A percentile compares a stretch with the other conserved stretches of the same genome.
Conservation (phyloP, 1,140 invertebrate genomes). For the Gonioctena quinquepunctata region DNA sequence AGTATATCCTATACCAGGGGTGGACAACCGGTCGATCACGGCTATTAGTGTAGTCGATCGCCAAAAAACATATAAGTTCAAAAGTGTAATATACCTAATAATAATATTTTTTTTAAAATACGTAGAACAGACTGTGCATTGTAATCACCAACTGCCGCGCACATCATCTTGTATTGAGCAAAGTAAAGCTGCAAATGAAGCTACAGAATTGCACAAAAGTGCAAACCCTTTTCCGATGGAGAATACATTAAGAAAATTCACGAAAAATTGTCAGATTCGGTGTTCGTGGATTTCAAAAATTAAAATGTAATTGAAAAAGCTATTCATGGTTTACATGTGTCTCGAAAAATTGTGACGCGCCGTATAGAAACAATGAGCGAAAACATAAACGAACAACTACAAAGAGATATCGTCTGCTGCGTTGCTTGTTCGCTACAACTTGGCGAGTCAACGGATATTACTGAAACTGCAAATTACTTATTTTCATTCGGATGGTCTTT, state of each 20-base stretch:
- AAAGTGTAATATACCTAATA: too few relatives aligned
- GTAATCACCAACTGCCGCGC: too few relatives aligned
- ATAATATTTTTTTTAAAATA: too few relatives aligned
- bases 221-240: conserved; percentile 43
- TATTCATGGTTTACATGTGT: conserved; percentile 20
- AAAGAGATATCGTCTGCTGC: conserved; percentile 30
- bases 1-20: too few relatives aligned
- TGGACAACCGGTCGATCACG: too few relatives aligned
- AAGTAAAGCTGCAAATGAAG: conserved; percentile 35
- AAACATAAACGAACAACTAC: conserved; percentile 34
- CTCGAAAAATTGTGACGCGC: conserved; percentile 34
- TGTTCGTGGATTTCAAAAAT: conserved; percentile 31
- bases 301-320: conserved; percentile 26
- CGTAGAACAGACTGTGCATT: too few relatives aligned
- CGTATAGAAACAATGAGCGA: conserved; percentile 32
- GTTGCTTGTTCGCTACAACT: conserved; percentile 41
- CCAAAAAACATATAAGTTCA: too few relatives aligned
- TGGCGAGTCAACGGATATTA: conserved; percentile 30
- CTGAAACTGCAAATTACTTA: conserved; percentile 25
- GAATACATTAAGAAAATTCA: not conserved
- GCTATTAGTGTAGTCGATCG: too few relatives aligned
- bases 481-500: conserved; percentile 47
- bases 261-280: conserved; percentile 25
- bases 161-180: too few relatives aligned
- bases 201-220: conserved; percentile 42